phyloP scores from a whole-genome alignment of 1,140 invertebrate species.

The Ceratina australensis region DNA sequence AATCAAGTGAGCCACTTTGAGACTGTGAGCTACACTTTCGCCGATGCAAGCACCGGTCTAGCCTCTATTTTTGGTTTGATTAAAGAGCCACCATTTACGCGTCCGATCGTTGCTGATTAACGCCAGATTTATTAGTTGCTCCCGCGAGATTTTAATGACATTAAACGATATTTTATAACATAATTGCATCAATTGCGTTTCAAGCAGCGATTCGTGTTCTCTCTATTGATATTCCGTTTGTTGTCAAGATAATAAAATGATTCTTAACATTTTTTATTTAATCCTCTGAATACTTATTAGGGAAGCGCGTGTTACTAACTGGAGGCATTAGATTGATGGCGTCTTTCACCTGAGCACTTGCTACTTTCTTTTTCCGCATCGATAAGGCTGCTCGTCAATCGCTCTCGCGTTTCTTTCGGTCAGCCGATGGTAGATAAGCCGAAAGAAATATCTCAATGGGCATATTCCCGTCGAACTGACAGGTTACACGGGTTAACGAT shows the following conservation, averaged over 20 bases:
- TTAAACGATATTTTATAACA: too few species aligned
- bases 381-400: neutral
- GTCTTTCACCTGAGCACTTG: neutral
- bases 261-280: too few species aligned
- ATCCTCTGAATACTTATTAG: too few species aligned
- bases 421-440: slow-evolving; percentile 8
- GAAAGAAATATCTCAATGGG: slow-evolving; percentile 8
- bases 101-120: neutral
- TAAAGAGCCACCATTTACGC: slow-evolving; percentile 5
- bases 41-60: neutral
- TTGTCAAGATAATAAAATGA: too few species aligned
- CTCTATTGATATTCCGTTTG: too few species aligned
- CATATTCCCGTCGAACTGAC: slow-evolving; percentile 5
- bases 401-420: neutral
- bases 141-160: too few species aligned
- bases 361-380: neutral
- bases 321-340: neutral
- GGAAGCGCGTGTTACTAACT: too few species aligned
- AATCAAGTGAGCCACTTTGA: slow-evolving; percentile 2
- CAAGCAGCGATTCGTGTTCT: too few species aligned
- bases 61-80: slow-evolving; percentile 3
- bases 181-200: too few species aligned
- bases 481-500: neutral
- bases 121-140: neutral
- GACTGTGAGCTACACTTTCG: slow-evolving; percentile 7